Evolutionary conservation across 1,140 invertebrate species (phyloP).

Genomic region (Caenorhabditis briggsae): DNA sequence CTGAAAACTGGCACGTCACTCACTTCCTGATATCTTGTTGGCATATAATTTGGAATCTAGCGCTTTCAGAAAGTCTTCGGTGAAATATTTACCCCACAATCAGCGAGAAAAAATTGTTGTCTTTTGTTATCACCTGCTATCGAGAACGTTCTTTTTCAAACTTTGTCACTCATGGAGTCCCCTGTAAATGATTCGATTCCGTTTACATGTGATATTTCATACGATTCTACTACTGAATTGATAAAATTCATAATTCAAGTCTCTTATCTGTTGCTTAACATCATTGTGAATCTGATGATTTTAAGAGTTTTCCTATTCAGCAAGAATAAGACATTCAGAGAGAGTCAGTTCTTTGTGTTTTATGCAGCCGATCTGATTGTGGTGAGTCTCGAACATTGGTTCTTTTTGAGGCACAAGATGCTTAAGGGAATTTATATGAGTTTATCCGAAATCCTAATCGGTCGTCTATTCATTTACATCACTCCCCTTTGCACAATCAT

Average conservation of each 20-base stretch:
- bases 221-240: not conserved
- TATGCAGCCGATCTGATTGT: conserved; percentile 45
- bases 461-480: not conserved
- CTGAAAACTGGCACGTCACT: too few relatives aligned
- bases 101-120: too few relatives aligned
- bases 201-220: not conserved
- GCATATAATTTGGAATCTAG: too few relatives aligned
- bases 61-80: not conserved
- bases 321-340: not conserved
- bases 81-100: not conserved
- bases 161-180: too few relatives aligned
- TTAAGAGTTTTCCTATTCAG: not conserved
- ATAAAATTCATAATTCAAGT: conserved; percentile 28
- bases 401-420: not conserved
- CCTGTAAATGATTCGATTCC: not conserved
- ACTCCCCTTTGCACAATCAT: not conserved
- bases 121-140: too few relatives aligned
- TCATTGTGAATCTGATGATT: not conserved
- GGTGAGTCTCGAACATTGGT: not conserved
- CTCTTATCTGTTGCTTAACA: not conserved
- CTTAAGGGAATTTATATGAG: conserved; percentile 45
- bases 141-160: too few relatives aligned
- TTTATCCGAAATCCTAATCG: not conserved
- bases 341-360: conserved; percentile 8
- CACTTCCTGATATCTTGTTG: too few relatives aligned